Evolutionary conservation across 2,797 vertebrate species (phyloP), one percentile per base, ranked within the genome.

Genomic region (Aeoliscus strigatus): DNA sequence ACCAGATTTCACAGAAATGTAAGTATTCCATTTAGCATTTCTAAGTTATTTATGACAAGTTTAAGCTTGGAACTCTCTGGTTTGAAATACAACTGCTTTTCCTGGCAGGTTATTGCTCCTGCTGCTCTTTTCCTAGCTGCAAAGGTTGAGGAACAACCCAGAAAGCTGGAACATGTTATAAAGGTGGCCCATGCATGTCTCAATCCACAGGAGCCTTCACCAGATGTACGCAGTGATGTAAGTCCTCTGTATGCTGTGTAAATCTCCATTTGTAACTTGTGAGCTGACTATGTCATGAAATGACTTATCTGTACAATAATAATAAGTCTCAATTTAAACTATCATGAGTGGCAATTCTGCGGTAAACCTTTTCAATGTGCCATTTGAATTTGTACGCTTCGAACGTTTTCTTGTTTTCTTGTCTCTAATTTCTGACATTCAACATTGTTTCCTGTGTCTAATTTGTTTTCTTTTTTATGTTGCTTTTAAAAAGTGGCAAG

Each of bases 121-220:
- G 93, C 93, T 0, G 91, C 93, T 0, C 85, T 97, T 9, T 97
- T 97, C 81, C 79, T 97, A 26, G 94, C 93, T 38, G 93, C 93
- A 6, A 97, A 97, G 73, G 93, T 97, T 12, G 94, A 97, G 61
- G 94, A 97, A 63, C 94, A 97, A 76, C 94, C 93, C 14, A 82
- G 91, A 14, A 97, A 97, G 70, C 77, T 96, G 80, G 94, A 96
- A 25, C 90, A 96, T 0, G 93, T 97, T 5, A 94, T 97, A 74
- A 95, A 94, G 64, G 93, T 97, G 56, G 91, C 91, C 12, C 92
- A 96, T 9, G 83, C 93, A 23, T 95, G 93, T 56, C 88, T 97
- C 34, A 92, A 92, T 47, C 91, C 92, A 18, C 90, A 89, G 83
- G 93, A 96, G 0, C 86, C 91, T 1, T 86, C 87, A 28, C 92